Percentiles rank a stretch among this genome's conserved stretches.
phyloP scores from a whole-genome alignment of 1,140 invertebrate genomes.

The Drosophila tropicalis region DNA sequence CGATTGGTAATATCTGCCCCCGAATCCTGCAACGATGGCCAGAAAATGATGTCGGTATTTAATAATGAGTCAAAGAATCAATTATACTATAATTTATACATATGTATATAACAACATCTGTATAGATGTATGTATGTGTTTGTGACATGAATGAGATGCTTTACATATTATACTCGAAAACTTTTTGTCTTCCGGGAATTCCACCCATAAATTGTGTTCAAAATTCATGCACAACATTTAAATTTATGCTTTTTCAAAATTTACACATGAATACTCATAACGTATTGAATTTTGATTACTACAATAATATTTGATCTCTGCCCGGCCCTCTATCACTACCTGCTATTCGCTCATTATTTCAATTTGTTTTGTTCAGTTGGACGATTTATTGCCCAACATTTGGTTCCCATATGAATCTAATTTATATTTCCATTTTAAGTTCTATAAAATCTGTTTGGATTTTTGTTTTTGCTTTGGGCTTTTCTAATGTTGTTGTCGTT shows the following conservation, averaged over 20 bases:
- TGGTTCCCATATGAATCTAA: slow-evolving; percentile 79
- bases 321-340: not conserved
- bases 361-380: slow-evolving; percentile 68
- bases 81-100: not conserved
- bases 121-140: not conserved
- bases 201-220: not conserved
- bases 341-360: not conserved
- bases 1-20: slow-evolving; percentile 92
- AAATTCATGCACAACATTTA: not conserved
- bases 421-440: slow-evolving; percentile 79
- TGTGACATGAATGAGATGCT: not conserved
- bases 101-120: not conserved
- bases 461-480: slow-evolving; percentile 21
- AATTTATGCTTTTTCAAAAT: not conserved
- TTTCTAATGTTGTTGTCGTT: slow-evolving; percentile 30
- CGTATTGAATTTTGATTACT: slow-evolving; percentile 72
- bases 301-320: slow-evolving; percentile 52
- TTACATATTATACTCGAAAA: not conserved
- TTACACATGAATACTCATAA: slow-evolving; percentile 48
- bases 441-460: slow-evolving; percentile 68
- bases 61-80: not conserved
- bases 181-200: not conserved
- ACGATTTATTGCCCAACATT: slow-evolving; percentile 78
- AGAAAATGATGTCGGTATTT: not conserved
- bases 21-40: slow-evolving; percentile 87